These are phyloP conservation scores for Nephrotoma flavescens DNA, from an alignment of 2,888 invertebrate species.

Conservation along the genomic window DNA sequence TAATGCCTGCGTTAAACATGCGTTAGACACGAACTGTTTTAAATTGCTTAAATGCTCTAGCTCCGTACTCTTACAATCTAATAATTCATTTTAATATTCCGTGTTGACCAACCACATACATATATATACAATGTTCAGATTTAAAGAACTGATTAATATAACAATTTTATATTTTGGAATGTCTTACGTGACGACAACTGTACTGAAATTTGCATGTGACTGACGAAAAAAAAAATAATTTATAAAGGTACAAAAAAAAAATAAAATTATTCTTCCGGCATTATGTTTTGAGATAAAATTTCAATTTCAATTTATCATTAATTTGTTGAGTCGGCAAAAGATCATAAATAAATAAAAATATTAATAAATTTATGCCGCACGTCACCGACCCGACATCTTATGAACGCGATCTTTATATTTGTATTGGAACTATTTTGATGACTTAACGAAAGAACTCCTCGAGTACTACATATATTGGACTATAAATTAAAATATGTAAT, in stretches of 20 bases:
- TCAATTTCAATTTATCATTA: background rate
- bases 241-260: background rate
- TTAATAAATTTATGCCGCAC: background rate
- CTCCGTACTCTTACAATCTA: background rate
- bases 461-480: background rate
- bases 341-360: background rate
- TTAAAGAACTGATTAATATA: background rate
- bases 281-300: background rate
- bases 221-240: background rate
- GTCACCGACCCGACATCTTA: background rate
- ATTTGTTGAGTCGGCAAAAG: background rate
- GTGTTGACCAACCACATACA: background rate
- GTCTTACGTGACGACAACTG: background rate
- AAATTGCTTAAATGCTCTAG: background rate
- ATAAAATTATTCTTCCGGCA: background rate
- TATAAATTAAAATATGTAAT: background rate
- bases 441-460: background rate
- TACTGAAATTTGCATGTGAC: background rate
- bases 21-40: background rate
- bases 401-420: background rate
- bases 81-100: background rate
- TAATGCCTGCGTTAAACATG: background rate
- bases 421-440: background rate
- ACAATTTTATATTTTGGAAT: background rate
- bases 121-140: background rate